Conservation (phyloP, 1,140 invertebrate genomes). For the Cotesia vestalis region DNA sequence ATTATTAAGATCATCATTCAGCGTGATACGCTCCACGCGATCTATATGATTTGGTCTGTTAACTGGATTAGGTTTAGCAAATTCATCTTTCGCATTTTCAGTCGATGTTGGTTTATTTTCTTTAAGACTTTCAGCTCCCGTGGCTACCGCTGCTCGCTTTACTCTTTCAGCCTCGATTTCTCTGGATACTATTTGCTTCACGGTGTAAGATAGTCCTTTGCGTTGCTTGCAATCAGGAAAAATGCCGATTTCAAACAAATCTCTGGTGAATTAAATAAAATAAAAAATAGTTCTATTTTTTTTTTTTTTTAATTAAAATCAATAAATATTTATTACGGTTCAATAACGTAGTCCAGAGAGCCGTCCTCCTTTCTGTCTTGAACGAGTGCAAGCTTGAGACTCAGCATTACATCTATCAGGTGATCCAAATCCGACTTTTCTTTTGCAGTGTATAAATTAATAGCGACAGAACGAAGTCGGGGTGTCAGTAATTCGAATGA, state of each 20-base stretch:
- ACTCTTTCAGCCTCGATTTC: conserved; percentile 81
- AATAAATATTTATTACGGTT: conserved; percentile 74
- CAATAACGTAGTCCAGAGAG: conserved; percentile 80
- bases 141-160: conserved; percentile 63
- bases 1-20: conserved; percentile 52
- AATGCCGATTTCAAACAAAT: conserved; percentile 62
- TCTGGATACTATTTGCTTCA: conserved; percentile 80
- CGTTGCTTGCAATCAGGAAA: conserved; percentile 57
- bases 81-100: not conserved
- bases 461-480: conserved; percentile 76
- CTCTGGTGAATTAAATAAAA: conserved; percentile 47
- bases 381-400: conserved; percentile 86
- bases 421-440: conserved; percentile 78
- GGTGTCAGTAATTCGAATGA: conserved; percentile 82
- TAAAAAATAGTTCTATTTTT: too few species aligned
- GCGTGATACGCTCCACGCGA: conserved; percentile 46
- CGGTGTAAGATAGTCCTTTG: conserved; percentile 69
- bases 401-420: conserved; percentile 86
- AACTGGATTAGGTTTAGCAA: conserved; percentile 53
- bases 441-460: conserved; percentile 77
- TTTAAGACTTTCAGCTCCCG: conserved; percentile 40
- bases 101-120: not conserved
- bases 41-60: conserved; percentile 73
- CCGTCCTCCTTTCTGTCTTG: conserved; percentile 84
- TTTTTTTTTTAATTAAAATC: not conserved